Base-by-base conservation (phyloP, 2,888 invertebrate genomes). In the Epicampocera succincta region DNA sequence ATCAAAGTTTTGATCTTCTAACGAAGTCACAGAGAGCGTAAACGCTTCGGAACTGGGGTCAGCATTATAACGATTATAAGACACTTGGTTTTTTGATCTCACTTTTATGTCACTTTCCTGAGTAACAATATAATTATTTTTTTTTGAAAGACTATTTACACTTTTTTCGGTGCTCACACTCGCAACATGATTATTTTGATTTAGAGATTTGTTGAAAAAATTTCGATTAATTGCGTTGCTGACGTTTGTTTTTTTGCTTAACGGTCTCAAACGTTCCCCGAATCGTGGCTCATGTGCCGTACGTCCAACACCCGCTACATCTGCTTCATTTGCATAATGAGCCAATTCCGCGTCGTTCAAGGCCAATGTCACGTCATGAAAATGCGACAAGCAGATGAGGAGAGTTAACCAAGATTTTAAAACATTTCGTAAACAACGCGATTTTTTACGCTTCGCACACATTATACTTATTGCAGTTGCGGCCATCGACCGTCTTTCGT, bases 211-310 rank as follows among this genome's bases (percentile, higher is more conserved):
- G 65, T 83, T 75, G 42, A 77, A 56, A 13, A 61, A 44, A 52
- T 38, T 74, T 2, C 69, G 52, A 38, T 54, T 76, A 76, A 69
- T 56, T 29, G 48, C 21, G n/a, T 19, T 61, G 19, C 60, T 76
- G 6, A 65, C 66, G 40, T 73, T 68, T 52, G 52, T 85, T 83
- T 88, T 88, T 85, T 87, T 88, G 60, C 88, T 86, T 66, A 88
- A 84, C 66, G 89, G 89, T 72, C 85, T 74, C 71, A 89, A 85
- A 74, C 90, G 89, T 85, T 90, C 90, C 40, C 90, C 90, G 84
- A 89, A 90, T 85, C 88, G 88, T 29, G 87, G 88, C 63, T 85
- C 87, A 68, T 86, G 84, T 21, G 84, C 79, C n/a, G 80, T 84
- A n/a, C 83, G 80, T 15, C 85, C 85, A 52, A 85, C 83, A 21